Base-by-base conservation (phyloP, 2,113 vertebrate genomes). In the Glaucomys volans region DNA sequence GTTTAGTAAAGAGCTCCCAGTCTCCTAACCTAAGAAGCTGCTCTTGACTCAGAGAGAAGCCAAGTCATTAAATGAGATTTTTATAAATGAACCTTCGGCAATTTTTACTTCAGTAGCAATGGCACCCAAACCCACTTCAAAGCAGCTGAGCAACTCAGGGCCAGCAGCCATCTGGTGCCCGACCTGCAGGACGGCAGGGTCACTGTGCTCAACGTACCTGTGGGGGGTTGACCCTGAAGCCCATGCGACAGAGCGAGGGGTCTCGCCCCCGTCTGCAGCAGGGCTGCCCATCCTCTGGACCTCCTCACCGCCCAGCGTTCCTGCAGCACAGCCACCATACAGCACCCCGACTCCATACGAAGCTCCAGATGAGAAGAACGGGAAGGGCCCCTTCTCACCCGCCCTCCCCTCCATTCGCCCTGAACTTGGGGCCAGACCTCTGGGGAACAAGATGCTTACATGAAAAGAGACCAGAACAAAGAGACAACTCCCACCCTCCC, bases 381-480 rank as follows among this genome's bases (percentile, higher is more conserved):
- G 10, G 18, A 59, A 77, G 20, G 9, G 1, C 26, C 52, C 16
- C 74, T 81, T 66, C 77, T 40, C 67, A 18, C 44, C 22, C 40
- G 71, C 42, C 72, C 50, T 17, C 18, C 6, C 20, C 3, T 6
- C 69, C 35, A 28, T 8, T 69, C 50, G 75, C 94, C 85, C 90
- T 76, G 93, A 95, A 95, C 92, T 30, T 7, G 1, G 72, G 71
- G 87, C 67, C 76, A 90, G 95, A n/a, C 54, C 91, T 84, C 94
- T 77, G 11, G 69, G 76, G 83, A 95, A 79, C 18, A 16, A 79
- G 87, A 87, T n/a, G 80, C 44, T 91, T 72, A 22, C 66, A 47
- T 76, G 91, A 72, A 87, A 91, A 87, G 8, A 71, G 9, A 94
- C 71, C 92, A 92, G 76, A 22, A 75, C 40, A 42, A 88, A 66